Conservation (phyloP, 2,113 vertebrate genomes). For the Anseranas semipalmata region DNA sequence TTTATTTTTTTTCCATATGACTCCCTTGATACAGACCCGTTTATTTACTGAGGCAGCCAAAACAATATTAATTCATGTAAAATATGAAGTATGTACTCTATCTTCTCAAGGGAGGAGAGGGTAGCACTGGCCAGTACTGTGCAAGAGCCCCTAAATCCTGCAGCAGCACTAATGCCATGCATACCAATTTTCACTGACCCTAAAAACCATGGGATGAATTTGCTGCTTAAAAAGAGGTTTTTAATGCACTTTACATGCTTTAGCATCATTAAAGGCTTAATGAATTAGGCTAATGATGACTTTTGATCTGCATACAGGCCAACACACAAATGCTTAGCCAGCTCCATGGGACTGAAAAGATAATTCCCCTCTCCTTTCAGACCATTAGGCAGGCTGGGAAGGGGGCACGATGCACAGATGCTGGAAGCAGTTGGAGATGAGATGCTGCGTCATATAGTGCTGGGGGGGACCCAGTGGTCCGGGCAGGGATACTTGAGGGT, state of each 20-base stretch:
- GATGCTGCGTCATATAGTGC: too few relatives aligned
- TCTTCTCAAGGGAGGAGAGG: not conserved
- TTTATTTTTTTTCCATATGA: not conserved
- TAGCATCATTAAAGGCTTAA: not conserved
- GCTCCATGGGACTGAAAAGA: not conserved
- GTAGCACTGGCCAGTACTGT: not conserved
- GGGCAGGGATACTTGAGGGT: too few relatives aligned
- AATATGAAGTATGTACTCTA: not conserved
- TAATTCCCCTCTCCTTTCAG: not conserved
- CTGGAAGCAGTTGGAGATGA: too few relatives aligned
- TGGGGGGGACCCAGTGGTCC: too few relatives aligned
- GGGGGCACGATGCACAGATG: not conserved
- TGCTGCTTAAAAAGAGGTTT: not conserved
- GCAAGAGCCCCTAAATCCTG: not conserved
- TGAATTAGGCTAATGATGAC: constrained; percentile 1
- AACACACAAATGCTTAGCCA: not conserved
- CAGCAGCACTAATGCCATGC: not conserved
- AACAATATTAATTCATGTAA: not conserved
- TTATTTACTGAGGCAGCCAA: not conserved
- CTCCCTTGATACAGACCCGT: not conserved
- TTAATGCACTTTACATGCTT: constrained; percentile 18
- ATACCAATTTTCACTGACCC: not conserved
- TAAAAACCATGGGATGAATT: not conserved
- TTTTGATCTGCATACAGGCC: not conserved
- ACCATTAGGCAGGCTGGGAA: not conserved